Conservation (phyloP, 2,113 vertebrate genomes). For the Jaculus jaculus region DNA sequence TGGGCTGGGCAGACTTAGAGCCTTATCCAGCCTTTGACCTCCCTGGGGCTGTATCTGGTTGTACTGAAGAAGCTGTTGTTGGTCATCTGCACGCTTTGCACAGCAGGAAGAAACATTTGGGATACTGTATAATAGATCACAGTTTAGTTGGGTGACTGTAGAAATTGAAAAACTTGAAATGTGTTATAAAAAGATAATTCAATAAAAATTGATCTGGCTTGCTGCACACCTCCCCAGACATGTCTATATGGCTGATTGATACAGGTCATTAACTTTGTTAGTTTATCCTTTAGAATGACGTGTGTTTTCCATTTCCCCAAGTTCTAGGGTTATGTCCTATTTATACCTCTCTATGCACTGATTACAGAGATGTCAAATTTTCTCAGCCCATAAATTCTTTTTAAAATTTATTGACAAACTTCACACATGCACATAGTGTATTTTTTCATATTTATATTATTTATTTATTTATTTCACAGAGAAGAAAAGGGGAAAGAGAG, state of each 20-base stretch:
- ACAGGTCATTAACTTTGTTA: neutral
- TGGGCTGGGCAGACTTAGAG: neutral
- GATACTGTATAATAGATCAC: neutral
- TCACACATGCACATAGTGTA: too few species aligned
- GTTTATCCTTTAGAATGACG: neutral
- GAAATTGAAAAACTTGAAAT: neutral
- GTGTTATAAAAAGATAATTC: neutral
- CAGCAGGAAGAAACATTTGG: neutral
- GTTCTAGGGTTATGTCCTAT: neutral
- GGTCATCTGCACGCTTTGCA: neutral
- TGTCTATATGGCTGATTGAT: neutral
- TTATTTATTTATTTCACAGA: too few species aligned
- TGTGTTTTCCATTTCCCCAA: neutral
- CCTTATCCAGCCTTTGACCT: neutral
- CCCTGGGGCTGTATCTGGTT: neutral
- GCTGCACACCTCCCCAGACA: neutral
- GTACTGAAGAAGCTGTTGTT: neutral
- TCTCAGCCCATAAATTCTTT: neutral
- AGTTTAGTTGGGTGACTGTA: neutral
- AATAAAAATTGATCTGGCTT: neutral
- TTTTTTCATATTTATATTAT: too few species aligned
- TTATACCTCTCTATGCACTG: neutral
- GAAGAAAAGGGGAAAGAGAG: too few species aligned
- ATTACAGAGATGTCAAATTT: slow-evolving; percentile 2
- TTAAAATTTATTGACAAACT: too few species aligned